Conservation (phyloP, 2,797 vertebrate genomes). For the Enteromius thamalakanensis region DNA sequence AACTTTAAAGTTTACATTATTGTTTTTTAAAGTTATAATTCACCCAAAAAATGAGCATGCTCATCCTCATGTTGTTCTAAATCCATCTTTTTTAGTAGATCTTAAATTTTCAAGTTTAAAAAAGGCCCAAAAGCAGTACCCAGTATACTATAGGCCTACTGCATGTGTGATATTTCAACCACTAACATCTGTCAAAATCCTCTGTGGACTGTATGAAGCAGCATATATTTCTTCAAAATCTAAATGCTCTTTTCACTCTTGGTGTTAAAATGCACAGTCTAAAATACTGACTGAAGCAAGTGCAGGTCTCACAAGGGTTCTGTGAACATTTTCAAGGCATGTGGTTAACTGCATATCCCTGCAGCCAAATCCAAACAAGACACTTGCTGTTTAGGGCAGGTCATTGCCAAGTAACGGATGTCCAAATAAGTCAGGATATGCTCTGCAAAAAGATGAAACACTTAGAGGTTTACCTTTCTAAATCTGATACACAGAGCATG, state of each 20-base stretch:
- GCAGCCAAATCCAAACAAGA: slow-evolving; percentile 31
- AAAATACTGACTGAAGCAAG: slow-evolving; percentile 4
- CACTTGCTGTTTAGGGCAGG: slow-evolving; percentile 35
- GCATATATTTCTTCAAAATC: slow-evolving; percentile 22
- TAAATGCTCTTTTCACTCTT: neutral
- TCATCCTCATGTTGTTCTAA: neutral
- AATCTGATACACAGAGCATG: neutral
- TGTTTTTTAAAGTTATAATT: neutral
- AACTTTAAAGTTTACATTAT: neutral
- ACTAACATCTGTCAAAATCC: slow-evolving; percentile 3
- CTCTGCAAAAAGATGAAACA: slow-evolving; percentile 7
- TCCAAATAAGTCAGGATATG: slow-evolving; percentile 31
- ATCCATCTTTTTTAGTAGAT: neutral
- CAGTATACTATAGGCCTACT: neutral
- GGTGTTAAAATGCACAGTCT: slow-evolving; percentile 21
- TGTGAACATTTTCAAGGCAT: slow-evolving; percentile 13
- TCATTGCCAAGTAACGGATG: slow-evolving; percentile 31
- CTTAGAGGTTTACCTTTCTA: neutral
- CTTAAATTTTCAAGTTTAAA: neutral
- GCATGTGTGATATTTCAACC: neutral
- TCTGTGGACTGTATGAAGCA: neutral
- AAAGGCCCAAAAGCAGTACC: neutral
- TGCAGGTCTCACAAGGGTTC: slow-evolving; percentile 10
- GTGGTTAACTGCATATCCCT: neutral
- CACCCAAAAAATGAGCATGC: neutral